Evolutionary conservation across 2,113 vertebrate genomes (phyloP), one percentile per base, ranked within the genome.

Genomic region (Asarcornis scutulata): DNA sequence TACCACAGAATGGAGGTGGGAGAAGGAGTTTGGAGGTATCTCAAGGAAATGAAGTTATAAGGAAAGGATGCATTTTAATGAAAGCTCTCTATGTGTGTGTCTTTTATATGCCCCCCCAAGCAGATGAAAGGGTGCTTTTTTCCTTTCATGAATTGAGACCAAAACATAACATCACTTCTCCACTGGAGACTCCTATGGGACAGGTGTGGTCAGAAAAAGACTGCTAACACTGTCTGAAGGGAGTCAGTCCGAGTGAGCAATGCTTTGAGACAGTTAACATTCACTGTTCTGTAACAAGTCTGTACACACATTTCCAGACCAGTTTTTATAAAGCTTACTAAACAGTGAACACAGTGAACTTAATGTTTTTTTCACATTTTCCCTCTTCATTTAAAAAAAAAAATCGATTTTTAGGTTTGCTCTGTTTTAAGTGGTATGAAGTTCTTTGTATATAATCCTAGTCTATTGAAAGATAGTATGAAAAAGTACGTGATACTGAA

Each of bases 121-220:
- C 53, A 92, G 95, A 96, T 96, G 88, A 97, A 96, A 96, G 86
- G 38, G 12, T 75, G 38, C 66, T 86, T 92, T 96, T 88, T 93
- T 90, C 53, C 86, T 63, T 79, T 91, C 60, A 68, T 81, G 34
- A 95, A 68, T 58, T 93, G 86, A 96, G 88, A 96, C 95, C 75
- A 94, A 96, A 96, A 68, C 83, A 94, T 97, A 97, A 96, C 96
- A 95, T 94, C 95, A 94, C 50, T 84, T 25, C 68, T 75, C 64
- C 0, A 6, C 88, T 88, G 88, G 94, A 97, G 88, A 96, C 93
- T 97, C 95, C 95, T 96, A 53, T 93, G 95, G 96, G 95, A 96
- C 90, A 96, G 93, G 93, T 97, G 91, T 97, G 96, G 93, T 95
- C 94, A 95, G 95, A 94, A 94, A 89, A 95, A 88, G 90, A 88